Conservation (phyloP, 2,797 vertebrate species). For the Crocodylus rhombifer region DNA sequence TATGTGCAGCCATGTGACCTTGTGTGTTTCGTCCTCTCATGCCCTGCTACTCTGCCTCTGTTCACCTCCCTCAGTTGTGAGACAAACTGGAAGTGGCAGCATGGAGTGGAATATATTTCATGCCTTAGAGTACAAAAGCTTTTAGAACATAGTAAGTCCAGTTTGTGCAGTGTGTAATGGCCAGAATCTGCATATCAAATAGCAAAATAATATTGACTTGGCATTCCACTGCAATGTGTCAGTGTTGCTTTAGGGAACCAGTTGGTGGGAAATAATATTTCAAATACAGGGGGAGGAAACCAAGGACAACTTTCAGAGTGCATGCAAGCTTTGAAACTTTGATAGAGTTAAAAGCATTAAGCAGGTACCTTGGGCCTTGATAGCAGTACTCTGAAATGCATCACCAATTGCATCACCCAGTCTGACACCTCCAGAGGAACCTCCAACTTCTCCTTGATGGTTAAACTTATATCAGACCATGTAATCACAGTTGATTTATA, state of each 20-base stretch:
- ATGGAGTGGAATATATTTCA: fast-evolving
- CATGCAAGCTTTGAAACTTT: background rate
- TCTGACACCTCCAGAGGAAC: background rate
- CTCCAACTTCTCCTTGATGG: background rate
- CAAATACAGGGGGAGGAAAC: background rate
- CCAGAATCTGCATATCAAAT: background rate
- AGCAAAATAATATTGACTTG: background rate
- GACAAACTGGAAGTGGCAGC: background rate
- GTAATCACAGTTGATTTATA: background rate
- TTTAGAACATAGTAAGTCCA: background rate
- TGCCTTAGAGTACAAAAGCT: background rate
- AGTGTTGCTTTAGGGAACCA: background rate
- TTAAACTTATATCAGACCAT: background rate
- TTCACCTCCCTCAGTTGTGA: background rate
- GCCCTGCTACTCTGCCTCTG: background rate
- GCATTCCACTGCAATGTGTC: background rate
- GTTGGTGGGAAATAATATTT: background rate
- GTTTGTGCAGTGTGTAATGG: background rate
- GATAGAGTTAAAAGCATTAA: background rate
- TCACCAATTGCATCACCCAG: background rate
- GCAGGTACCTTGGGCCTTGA: background rate
- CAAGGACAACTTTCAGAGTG: background rate
- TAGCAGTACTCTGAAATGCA: fast-evolving
- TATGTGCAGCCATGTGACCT: background rate
- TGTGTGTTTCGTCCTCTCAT: background rate